Evolutionary conservation across 2,113 vertebrate genomes (phyloP).

Genomic region (Sapajus apella): DNA sequence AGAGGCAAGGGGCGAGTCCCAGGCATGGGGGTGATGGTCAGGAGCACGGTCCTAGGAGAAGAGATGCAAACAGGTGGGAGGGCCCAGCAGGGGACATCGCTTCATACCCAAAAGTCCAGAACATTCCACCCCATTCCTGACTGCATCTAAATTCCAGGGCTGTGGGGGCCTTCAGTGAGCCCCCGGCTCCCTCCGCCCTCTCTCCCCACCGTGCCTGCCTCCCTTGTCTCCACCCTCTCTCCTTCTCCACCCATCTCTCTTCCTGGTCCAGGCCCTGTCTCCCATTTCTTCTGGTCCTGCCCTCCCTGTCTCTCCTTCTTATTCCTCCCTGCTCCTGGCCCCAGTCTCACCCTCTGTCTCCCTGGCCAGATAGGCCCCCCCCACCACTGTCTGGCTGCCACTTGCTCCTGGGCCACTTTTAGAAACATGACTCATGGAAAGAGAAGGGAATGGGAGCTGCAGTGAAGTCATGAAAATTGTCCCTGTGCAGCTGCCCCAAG

Average conservation of each 20-base stretch:
- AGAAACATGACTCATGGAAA: conserved; percentile 77
- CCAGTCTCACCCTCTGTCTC: background rate
- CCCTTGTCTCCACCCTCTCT: background rate
- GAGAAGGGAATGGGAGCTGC: conserved; percentile 42
- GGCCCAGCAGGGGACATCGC: background rate
- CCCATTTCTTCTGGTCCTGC: background rate
- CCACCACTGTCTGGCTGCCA: conserved; percentile 36
- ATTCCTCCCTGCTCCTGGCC: background rate
- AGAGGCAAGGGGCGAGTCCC: fast-evolving
- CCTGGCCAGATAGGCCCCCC: background rate
- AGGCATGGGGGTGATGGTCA: background rate
- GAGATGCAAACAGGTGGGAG: background rate
- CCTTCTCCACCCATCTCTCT: background rate
- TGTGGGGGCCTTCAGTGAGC: background rate
- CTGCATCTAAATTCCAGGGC: background rate
- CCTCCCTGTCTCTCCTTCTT: background rate
- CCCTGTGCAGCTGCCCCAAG: background rate
- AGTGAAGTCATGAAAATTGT: background rate
- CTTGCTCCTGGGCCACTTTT: conserved; percentile 63
- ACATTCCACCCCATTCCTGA: background rate
- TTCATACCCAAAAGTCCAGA: background rate
- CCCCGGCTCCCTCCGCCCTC: fast-evolving
- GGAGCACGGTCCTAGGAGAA: background rate
- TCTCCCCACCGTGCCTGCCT: background rate
- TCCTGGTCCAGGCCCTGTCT: background rate